Conservation (phyloP, 2,113 vertebrate genomes). For the Aepyceros melampus region DNA sequence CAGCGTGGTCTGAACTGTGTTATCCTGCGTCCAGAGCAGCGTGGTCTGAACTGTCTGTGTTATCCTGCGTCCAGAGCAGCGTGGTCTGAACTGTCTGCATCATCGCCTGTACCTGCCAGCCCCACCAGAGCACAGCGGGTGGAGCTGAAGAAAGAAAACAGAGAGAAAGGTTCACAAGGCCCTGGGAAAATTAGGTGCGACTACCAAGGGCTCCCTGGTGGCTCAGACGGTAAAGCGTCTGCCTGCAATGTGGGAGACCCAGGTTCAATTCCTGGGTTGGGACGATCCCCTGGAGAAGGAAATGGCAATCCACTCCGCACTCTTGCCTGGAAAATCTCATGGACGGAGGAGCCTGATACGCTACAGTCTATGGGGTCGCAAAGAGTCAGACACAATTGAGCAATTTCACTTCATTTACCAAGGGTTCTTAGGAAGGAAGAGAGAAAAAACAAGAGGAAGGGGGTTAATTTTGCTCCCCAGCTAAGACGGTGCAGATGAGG, state of each 20-base stretch:
- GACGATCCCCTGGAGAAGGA: no score
- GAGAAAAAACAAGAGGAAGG: background rate
- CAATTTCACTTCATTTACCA: no score
- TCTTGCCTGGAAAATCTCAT: no score
- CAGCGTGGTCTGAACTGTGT: background rate
- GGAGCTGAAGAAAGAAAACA: background rate
- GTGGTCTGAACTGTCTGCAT: background rate
- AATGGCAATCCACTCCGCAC: no score
- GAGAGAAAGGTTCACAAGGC: background rate
- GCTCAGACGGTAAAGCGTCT: no score
- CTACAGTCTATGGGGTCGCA: no score
- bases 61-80: no score
- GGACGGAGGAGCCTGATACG: no score
- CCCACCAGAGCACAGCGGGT: background rate
- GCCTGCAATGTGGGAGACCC: no score
- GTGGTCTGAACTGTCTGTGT: background rate
- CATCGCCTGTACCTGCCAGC: background rate
- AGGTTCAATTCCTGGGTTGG: no score
- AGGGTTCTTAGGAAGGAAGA: background rate
- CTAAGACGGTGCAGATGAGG: background rate
- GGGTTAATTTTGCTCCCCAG: background rate
- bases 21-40: no score
- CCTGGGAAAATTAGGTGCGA: background rate
- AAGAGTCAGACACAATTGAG: no score
- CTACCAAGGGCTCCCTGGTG: background rate